phyloP scores from a whole-genome alignment of 2,797 vertebrate genomes.

The Notamacropus eugenii region DNA sequence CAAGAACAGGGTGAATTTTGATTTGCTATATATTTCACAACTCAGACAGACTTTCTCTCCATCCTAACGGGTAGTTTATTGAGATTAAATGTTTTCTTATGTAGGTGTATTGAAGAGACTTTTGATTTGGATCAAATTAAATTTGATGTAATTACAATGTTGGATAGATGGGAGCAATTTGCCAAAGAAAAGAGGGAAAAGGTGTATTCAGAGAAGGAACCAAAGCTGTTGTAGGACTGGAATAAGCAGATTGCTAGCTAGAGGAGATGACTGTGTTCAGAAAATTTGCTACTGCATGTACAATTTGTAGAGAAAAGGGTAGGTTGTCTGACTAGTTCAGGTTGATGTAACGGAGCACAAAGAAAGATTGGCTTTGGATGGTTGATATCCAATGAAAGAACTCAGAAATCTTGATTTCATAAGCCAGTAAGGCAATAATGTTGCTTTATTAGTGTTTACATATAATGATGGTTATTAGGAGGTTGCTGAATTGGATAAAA shows the following conservation, averaged over 20 bases:
- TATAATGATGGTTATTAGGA: neutral
- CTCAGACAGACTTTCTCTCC: constrained; percentile 79
- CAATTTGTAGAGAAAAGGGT: neutral
- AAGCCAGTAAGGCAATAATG: neutral
- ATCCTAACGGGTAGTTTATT: constrained; percentile 84
- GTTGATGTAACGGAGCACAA: neutral
- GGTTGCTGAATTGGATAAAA: neutral
- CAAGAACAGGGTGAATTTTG: constrained; percentile 81
- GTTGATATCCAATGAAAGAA: constrained; percentile 35
- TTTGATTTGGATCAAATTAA: constrained; percentile 87
- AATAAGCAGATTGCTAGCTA: constrained; percentile 61
- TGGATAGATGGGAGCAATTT: constrained; percentile 83
- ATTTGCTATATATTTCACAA: constrained; percentile 83
- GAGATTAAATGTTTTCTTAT: constrained; percentile 87
- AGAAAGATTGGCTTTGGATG: constrained; percentile 1
- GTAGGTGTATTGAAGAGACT: constrained; percentile 81
- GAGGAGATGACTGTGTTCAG: constrained; percentile 23
- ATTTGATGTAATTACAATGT: constrained; percentile 84
- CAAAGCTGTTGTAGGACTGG: constrained; percentile 43
- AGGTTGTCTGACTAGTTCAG: neutral
- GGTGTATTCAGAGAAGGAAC: constrained; percentile 48
- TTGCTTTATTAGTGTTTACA: neutral
- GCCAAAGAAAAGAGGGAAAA: constrained; percentile 77
- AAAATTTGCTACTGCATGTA: neutral
- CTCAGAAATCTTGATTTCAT: constrained; percentile 34